A percentile compares a stretch with the other conserved stretches of the same genome.
Conservation (phyloP, 2,797 vertebrate genomes). For the Carduelis carduelis region DNA sequence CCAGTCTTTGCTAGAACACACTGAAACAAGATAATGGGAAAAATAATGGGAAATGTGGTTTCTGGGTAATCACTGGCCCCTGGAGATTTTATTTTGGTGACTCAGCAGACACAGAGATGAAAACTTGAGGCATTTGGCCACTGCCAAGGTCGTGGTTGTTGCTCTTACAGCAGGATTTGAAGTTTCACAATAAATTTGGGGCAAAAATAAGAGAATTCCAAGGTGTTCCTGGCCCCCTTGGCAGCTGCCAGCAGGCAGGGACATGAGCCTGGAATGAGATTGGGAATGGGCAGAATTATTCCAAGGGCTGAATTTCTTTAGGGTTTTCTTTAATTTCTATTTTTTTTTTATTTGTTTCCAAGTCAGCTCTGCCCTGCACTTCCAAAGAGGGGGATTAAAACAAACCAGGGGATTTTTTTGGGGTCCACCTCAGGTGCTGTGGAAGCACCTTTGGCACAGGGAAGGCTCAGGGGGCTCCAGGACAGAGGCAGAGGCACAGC, state of each 20-base stretch:
- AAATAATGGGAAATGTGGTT: not conserved
- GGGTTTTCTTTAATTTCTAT: too few relatives aligned
- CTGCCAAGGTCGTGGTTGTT: not conserved
- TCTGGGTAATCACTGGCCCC: not conserved
- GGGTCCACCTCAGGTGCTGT: not conserved
- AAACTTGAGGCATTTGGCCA: not conserved
- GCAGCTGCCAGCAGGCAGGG: not conserved
- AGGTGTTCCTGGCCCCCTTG: not conserved
- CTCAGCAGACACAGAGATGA: not conserved
- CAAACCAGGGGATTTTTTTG: not conserved
- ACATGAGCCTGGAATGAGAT: accelerated
- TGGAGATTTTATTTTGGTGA: not conserved
- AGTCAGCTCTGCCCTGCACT: not conserved
- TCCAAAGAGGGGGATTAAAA: not conserved
- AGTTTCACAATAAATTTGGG: not conserved
- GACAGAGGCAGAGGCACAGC: not conserved
- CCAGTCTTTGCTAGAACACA: not conserved
- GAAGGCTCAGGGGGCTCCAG: not conserved
- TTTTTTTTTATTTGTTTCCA: not conserved
- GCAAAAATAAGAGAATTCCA: not conserved
- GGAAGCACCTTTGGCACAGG: not conserved
- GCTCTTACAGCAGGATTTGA: not conserved
- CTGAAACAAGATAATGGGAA: not conserved
- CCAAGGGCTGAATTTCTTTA: not conserved
- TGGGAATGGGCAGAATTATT: not conserved